A percentile compares a stretch with the other conserved stretches of the same genome.
Conservation (phyloP, 2,113 vertebrate species). For the Cynoglossus semilaevis region DNA sequence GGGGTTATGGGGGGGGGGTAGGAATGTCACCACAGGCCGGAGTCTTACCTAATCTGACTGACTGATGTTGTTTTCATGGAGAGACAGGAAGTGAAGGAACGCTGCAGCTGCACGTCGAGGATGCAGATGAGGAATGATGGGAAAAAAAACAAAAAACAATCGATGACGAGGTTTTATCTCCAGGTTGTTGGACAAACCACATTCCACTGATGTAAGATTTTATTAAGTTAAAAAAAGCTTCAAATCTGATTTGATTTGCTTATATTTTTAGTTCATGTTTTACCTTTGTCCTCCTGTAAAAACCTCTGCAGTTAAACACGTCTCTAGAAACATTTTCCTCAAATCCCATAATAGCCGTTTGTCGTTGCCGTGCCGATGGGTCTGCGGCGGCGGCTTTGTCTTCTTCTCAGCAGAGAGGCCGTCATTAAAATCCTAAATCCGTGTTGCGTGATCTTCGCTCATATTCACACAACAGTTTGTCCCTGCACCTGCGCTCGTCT, state of each 20-base stretch:
- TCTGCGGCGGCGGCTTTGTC: not conserved
- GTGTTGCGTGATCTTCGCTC: not conserved
- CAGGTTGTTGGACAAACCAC: no score
- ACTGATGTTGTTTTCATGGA: constrained; percentile 30
- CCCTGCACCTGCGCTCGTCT: not conserved
- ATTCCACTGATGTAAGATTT: no score
- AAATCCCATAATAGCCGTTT: no score
- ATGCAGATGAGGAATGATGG: not conserved
- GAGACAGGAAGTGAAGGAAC: constrained; percentile 8
- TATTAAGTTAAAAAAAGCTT: no score
- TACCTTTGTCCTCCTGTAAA: no score
- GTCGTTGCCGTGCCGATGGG: not conserved
- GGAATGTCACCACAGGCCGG: constrained; percentile 19
- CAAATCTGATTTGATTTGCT: no score
- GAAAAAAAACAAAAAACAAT: not conserved
- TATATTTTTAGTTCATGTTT: no score
- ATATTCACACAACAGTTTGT: not conserved
- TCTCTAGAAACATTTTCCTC: no score
- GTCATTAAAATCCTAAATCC: not conserved
- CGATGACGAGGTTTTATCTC: no score
- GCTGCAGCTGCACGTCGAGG: constrained; percentile 7
- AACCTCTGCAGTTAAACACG: no score
- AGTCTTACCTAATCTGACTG: constrained; percentile 35
- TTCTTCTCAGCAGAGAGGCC: not conserved
- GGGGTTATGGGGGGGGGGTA: constrained; percentile 19